phyloP scores from a whole-genome alignment of 2,888 invertebrate genomes.

The Andricus curvator region DNA sequence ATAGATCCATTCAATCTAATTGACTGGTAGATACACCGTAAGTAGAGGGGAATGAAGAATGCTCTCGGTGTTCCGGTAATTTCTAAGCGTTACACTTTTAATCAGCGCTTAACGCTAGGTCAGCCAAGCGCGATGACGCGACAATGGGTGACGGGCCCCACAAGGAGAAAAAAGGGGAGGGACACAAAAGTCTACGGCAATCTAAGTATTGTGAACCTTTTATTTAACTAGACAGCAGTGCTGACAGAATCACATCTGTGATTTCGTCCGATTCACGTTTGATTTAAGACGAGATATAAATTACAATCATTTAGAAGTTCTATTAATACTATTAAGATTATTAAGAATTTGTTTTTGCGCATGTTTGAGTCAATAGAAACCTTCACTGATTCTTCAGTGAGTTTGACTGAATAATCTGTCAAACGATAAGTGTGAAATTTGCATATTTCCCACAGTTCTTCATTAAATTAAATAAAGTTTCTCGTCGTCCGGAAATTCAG shows the following conservation, averaged over 20 bases:
- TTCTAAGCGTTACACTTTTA: conserved; percentile 69
- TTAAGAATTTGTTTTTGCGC: too few species aligned
- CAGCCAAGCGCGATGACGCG: conserved; percentile 61
- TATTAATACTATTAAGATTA: too few species aligned
- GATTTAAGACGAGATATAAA: conserved; percentile 26
- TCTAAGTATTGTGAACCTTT: conserved; percentile 51
- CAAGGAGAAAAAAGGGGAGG: conserved; percentile 44
- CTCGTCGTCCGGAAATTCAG: too few species aligned
- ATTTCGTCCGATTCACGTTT: conserved; percentile 27
- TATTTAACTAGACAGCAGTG: conserved; percentile 51
- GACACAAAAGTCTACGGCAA: conserved; percentile 47
- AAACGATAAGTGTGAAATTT: too few species aligned
- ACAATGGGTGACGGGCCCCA: conserved; percentile 52
- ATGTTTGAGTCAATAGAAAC: too few species aligned
- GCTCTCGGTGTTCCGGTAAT: conserved; percentile 53
- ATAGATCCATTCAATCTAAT: conserved; percentile 48
- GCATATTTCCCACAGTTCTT: too few species aligned
- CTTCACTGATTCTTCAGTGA: too few species aligned
- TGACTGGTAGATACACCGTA: conserved; percentile 40
- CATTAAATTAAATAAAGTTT: too few species aligned
- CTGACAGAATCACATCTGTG: conserved; percentile 54
- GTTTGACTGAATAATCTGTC: too few species aligned
- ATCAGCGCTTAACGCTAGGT: conserved; percentile 66
- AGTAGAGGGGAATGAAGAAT: conserved; percentile 33
- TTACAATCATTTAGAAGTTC: neutral